These are phyloP conservation scores for Xanthia icteritia DNA, from an alignment of 2,888 invertebrate genomes.

Conservation along the genomic window DNA sequence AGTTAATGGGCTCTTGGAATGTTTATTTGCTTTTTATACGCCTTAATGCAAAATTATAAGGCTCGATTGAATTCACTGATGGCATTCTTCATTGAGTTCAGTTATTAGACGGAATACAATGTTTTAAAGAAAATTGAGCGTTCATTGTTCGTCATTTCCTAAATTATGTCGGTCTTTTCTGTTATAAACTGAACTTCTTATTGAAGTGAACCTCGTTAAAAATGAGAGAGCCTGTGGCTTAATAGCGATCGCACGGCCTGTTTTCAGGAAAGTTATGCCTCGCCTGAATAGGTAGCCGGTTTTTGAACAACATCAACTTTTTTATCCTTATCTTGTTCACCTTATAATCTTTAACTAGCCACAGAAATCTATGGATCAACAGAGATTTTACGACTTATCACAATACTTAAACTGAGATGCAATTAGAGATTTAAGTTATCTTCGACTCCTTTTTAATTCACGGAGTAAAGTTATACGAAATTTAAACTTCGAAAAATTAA, in stretches of 20 bases:
- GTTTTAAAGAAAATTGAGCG: slow-evolving; percentile 34
- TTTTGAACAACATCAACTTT: slow-evolving; percentile 27
- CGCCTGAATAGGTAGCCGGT: slow-evolving; percentile 17
- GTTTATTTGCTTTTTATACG: slow-evolving; percentile 73
- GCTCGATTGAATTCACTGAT: slow-evolving; percentile 51
- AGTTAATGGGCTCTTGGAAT: slow-evolving; percentile 72
- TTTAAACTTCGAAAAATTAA: background rate
- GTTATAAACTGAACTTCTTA: slow-evolving; percentile 24
- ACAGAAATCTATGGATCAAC: background rate
- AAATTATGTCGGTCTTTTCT: slow-evolving; percentile 32
- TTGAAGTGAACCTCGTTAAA: slow-evolving; percentile 49
- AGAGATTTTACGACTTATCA: background rate
- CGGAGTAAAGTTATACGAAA: too few relatives aligned
- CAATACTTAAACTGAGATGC: background rate
- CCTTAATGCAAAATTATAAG: slow-evolving; percentile 64
- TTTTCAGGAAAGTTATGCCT: slow-evolving; percentile 37
- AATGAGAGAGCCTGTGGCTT: slow-evolving; percentile 34
- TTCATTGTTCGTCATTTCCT: slow-evolving; percentile 8
- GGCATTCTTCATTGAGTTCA: slow-evolving; percentile 47
- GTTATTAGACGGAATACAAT: slow-evolving; percentile 46
- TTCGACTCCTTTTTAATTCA: background rate
- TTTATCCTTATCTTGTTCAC: slow-evolving; percentile 22
- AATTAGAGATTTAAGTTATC: background rate
- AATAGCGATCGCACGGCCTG: slow-evolving; percentile 26
- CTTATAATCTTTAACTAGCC: slow-evolving; percentile 15